Conservation (phyloP, 2,888 invertebrate species). For the Chelonus formosanus region DNA sequence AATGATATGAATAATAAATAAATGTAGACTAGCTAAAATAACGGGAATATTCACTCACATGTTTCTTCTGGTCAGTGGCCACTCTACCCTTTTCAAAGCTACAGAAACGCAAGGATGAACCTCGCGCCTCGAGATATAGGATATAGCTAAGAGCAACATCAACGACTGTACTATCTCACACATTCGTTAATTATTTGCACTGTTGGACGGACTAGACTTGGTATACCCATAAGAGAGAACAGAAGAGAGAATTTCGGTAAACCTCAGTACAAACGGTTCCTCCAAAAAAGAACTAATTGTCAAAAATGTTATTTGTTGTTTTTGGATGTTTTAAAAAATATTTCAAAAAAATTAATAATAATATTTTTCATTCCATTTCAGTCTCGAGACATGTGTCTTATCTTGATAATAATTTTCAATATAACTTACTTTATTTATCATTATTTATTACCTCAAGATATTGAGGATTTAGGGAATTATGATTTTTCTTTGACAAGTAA, state of each 20-base stretch:
- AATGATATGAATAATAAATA: constrained; percentile 18
- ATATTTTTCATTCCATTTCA: too few relatives aligned
- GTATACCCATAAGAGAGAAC: background rate
- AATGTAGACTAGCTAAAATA: constrained; percentile 22
- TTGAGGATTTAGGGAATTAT: constrained; percentile 10
- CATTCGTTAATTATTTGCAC: constrained; percentile 40
- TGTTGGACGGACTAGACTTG: constrained; percentile 37
- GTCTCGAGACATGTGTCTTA: constrained; percentile 6
- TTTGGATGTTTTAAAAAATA: background rate
- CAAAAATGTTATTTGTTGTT: constrained; percentile 8
- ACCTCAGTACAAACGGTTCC: constrained; percentile 27
- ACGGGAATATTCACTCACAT: constrained; percentile 22
- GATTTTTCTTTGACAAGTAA: background rate
- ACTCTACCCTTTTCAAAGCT: constrained; percentile 14
- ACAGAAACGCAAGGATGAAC: constrained; percentile 23
- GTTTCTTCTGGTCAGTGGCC: constrained; percentile 23
- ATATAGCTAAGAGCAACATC: constrained; percentile 11
- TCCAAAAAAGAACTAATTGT: constrained; percentile 22
- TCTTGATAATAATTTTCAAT: constrained; percentile 9
- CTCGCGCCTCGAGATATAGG: constrained; percentile 10
- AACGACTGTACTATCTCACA: constrained; percentile 34
- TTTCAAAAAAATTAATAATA: too few relatives aligned
- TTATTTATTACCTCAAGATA: constrained; percentile 29
- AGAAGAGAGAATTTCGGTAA: constrained; percentile 26
- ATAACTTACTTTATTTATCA: constrained; percentile 22